phyloP scores from a whole-genome alignment of 1,140 invertebrate species.

The Zaprionus ghesquierei region DNA sequence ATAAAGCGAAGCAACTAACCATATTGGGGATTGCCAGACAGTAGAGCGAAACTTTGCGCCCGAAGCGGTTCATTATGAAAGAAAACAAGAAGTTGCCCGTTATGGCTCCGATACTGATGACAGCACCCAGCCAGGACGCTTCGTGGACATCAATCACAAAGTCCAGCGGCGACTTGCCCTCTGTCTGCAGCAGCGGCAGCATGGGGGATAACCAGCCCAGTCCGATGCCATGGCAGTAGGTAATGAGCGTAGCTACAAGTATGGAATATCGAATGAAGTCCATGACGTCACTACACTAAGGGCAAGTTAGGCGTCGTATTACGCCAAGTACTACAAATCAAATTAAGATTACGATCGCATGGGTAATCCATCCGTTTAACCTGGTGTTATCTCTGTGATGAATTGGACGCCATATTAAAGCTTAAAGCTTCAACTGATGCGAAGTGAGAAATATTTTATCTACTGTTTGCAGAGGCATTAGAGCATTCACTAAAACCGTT shows the following conservation, averaged over 20 bases:
- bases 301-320: neutral
- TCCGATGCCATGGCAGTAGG: conserved; percentile 83
- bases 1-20: conserved; percentile 47
- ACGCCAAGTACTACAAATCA: neutral
- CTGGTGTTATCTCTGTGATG: neutral
- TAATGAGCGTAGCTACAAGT: conserved; percentile 79
- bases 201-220: conserved; percentile 83
- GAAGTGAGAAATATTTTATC: neutral
- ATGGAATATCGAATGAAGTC: neutral
- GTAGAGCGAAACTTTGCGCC: conserved; percentile 71
- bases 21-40: conserved; percentile 67
- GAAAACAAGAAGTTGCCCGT: conserved; percentile 77
- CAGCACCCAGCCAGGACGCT: conserved; percentile 77
- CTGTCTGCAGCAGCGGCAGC: conserved; percentile 74
- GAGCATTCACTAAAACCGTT: neutral
- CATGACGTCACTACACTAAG: neutral
- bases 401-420: neutral
- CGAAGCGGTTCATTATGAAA: conserved; percentile 77
- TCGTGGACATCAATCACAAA: conserved; percentile 63
- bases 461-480: neutral
- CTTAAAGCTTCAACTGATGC: neutral
- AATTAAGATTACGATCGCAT: neutral
- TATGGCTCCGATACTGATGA: conserved; percentile 71
- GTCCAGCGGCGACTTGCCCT: conserved; percentile 58
- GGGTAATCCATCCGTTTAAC: neutral